These are phyloP conservation scores for Eilema caniola DNA, from an alignment of 2,888 invertebrate genomes.

Conservation along the genomic window DNA sequence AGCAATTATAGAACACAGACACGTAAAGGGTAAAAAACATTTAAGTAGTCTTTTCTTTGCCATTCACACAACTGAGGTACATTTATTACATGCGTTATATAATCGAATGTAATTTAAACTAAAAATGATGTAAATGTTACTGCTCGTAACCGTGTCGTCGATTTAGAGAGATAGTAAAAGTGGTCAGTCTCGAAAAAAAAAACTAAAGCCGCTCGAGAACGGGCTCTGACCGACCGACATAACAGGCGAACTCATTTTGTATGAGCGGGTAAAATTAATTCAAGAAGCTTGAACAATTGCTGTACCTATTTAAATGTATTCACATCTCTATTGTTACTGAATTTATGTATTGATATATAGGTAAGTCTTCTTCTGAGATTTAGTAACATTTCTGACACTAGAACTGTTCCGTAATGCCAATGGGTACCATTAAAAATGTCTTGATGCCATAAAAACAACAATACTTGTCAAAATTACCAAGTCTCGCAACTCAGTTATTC, in stretches of 20 bases:
- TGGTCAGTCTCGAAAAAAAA: conserved; percentile 63
- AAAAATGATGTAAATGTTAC: conserved; percentile 59
- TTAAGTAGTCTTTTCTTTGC: conserved; percentile 25
- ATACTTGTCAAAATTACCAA: too few relatives aligned
- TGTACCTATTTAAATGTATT: background rate
- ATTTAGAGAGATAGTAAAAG: conserved; percentile 75
- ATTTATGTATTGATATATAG: background rate
- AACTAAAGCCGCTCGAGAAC: conserved; percentile 49
- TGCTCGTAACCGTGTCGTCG: conserved; percentile 55
- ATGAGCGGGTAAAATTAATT: conserved; percentile 20
- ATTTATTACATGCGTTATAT: conserved; percentile 46
- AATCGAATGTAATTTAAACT: conserved; percentile 56
- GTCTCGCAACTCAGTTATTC: too few relatives aligned
- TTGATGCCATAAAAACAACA: too few relatives aligned
- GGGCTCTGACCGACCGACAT: conserved; percentile 50
- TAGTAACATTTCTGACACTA: background rate
- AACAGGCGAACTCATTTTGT: conserved; percentile 48
- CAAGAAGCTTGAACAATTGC: conserved; percentile 25
- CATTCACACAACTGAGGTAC: conserved; percentile 40
- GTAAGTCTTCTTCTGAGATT: background rate
- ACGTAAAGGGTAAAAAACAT: conserved; percentile 32
- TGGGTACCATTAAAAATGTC: background rate
- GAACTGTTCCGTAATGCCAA: background rate
- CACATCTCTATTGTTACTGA: conserved; percentile 1
- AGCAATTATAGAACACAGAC: conserved; percentile 6